Evolutionary conservation across 2,888 invertebrate species (phyloP).

Genomic region (Catocala sponsa): DNA sequence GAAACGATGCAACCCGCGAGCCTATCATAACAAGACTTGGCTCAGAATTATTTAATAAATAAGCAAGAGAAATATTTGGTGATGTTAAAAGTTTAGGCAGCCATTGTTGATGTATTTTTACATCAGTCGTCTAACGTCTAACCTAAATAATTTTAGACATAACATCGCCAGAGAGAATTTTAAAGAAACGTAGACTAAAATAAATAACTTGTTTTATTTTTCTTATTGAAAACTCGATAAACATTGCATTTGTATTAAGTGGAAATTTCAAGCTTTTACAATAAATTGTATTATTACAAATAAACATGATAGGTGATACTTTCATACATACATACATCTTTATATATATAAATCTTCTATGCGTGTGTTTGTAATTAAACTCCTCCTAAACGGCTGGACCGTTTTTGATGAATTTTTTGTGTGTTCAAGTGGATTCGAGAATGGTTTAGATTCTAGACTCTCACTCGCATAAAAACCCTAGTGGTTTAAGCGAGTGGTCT

Average conservation of each 20-base stretch:
- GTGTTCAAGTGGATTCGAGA: no score
- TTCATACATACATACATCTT: no score
- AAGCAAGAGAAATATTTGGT: not conserved
- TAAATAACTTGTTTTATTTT: slow-evolving; percentile 12
- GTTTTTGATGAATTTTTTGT: no score
- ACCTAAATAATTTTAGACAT: slow-evolving; percentile 34
- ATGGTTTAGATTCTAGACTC: no score
- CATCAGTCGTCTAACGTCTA: slow-evolving; percentile 22
- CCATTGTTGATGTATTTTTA: slow-evolving; percentile 18
- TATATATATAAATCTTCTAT: no score
- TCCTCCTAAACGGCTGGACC: no score
- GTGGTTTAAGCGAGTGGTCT: no score
- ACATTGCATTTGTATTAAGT: slow-evolving; percentile 29
- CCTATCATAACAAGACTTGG: not conserved
- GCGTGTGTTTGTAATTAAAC: no score
- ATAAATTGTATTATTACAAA: no score
- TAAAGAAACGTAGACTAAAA: slow-evolving; percentile 26
- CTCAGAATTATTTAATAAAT: not conserved
- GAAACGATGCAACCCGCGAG: not conserved
- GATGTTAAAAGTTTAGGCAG: not conserved
- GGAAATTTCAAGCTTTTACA: not conserved
- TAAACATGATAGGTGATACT: no score
- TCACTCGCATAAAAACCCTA: no score
- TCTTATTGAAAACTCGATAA: slow-evolving; percentile 2
- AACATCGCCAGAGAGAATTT: slow-evolving; percentile 11